Evolutionary conservation across 2,797 vertebrate species (phyloP).

Genomic region (Coregonus ussuriensis): DNA sequence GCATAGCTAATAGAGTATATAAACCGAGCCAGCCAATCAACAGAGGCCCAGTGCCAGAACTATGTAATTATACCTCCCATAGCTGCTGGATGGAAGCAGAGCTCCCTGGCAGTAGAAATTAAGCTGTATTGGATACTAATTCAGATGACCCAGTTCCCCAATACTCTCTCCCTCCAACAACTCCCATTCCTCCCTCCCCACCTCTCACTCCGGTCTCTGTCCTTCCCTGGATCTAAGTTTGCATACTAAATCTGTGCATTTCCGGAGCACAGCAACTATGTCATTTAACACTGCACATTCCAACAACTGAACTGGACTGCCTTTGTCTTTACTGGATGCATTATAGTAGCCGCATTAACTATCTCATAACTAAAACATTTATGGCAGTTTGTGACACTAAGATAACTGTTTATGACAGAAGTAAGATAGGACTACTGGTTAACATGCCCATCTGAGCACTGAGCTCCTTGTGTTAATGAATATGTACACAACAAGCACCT

Average conservation of each 20-base stretch:
- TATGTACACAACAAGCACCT: conserved; percentile 27
- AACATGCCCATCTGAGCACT: neutral
- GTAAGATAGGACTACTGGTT: neutral
- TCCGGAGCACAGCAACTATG: neutral
- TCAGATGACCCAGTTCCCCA: conserved; percentile 70
- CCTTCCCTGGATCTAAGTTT: neutral
- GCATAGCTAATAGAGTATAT: neutral
- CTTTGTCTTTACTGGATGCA: neutral
- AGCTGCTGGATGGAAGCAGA: conserved; percentile 31
- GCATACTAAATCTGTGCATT: neutral
- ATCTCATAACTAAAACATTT: neutral
- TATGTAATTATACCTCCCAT: neutral
- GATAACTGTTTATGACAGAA: neutral
- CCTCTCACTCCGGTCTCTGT: conserved; percentile 2
- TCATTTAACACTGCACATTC: neutral
- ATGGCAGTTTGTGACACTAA: neutral
- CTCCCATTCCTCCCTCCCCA: conserved; percentile 28
- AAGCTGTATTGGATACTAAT: conserved; percentile 67
- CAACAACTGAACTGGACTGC: neutral
- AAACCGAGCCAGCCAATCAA: neutral
- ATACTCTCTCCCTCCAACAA: conserved; percentile 11
- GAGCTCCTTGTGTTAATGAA: conserved; percentile 34
- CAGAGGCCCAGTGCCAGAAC: neutral
- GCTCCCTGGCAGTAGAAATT: conserved; percentile 45
- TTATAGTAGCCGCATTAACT: too few species aligned